Percentiles rank a stretch among this genome's conserved stretches.
These are phyloP conservation scores for Clupea harengus DNA, from an alignment of 2,113 vertebrate genomes.

Conservation along the genomic window DNA sequence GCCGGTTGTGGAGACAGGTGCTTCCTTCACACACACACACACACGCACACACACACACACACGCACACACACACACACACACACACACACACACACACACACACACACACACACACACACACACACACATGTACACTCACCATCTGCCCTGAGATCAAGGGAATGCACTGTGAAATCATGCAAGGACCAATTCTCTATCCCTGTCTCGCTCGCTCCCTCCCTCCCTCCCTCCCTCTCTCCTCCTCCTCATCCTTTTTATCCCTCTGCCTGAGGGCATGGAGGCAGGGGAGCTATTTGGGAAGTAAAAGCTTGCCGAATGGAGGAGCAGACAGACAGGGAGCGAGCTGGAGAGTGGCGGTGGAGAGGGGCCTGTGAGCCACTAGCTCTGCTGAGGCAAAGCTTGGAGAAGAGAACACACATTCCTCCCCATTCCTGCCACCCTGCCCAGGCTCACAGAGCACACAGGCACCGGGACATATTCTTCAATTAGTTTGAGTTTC, in stretches of 20 bases:
- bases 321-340: neutral
- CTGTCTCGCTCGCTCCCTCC: neutral
- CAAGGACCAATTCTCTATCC: slow-evolving; percentile 1
- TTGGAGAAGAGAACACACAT: too few species aligned
- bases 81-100: neutral
- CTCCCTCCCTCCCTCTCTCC: neutral
- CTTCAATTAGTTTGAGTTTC: too few species aligned
- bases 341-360: too few species aligned
- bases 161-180: slow-evolving; percentile 11
- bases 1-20: slow-evolving; percentile 57
- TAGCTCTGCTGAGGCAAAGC: too few species aligned
- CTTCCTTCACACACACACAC: slow-evolving; percentile 50
- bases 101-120: neutral
- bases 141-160: slow-evolving; percentile 2
- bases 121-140: neutral
- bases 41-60: slow-evolving; percentile 41
- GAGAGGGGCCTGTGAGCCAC: too few species aligned
- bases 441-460: too few species aligned
- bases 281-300: neutral
- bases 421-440: too few species aligned
- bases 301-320: neutral
- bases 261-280: neutral
- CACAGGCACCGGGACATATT: too few species aligned
- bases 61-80: slow-evolving; percentile 41
- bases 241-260: neutral